Evolutionary conservation across 2,113 vertebrate genomes (phyloP).

Genomic region (Bos taurus): ARS-UCD2.0 NC_037349.1:38814501-38815000

Average conservation of each 20-base stretch:
- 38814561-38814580: neutral
- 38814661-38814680: neutral
- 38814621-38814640: neutral
- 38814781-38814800: slow-evolving; percentile 75
- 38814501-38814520: neutral
- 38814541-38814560: neutral
- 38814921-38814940: slow-evolving; percentile 99
- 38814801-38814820: slow-evolving; percentile 80
- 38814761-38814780: slow-evolving; percentile 77
- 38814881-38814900: slow-evolving; percentile 99
- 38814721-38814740: slow-evolving; percentile 51
- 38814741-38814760: slow-evolving; percentile 78
- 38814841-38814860: slow-evolving; percentile 95
- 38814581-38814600: neutral
- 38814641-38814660: neutral
- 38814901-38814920: slow-evolving; percentile 99
- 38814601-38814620: neutral
- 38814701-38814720: slow-evolving; percentile 21
- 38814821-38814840: slow-evolving; percentile 90
- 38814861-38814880: slow-evolving; percentile 99
- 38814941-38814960: slow-evolving; percentile 99
- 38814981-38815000: slow-evolving; percentile 99
- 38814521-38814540: neutral
- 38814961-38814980: slow-evolving; percentile 99
- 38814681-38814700: slow-evolving; percentile 2